Conservation (phyloP, 1,140 invertebrate species). For the Pomacea maculata region DNA sequence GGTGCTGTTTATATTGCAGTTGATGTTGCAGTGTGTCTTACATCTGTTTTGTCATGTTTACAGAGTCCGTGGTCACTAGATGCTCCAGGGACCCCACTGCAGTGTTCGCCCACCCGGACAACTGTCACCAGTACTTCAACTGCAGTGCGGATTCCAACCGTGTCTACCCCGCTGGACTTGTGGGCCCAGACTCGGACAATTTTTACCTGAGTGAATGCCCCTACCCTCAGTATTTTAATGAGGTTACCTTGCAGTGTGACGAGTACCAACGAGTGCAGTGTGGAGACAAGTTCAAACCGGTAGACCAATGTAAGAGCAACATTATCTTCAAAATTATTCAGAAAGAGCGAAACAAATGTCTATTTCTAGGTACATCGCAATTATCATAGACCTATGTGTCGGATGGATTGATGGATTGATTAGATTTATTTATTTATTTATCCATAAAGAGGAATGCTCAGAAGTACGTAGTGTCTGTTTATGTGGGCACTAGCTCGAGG, state of each 20-base stretch:
- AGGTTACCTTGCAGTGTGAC: constrained; percentile 33
- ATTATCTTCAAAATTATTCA: neutral
- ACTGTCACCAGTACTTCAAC: constrained; percentile 43
- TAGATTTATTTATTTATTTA: too few species aligned
- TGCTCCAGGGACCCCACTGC: neutral
- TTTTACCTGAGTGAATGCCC: constrained; percentile 37
- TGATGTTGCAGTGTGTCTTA: too few species aligned
- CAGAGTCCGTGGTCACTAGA: neutral
- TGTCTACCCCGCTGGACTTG: constrained; percentile 18
- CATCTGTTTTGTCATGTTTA: too few species aligned
- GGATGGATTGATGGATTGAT: too few species aligned
- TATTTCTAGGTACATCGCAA: too few species aligned
- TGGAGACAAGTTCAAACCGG: neutral
- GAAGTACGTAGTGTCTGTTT: too few species aligned
- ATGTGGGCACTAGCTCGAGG: too few species aligned
- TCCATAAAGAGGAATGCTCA: too few species aligned
- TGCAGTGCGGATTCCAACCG: constrained; percentile 24
- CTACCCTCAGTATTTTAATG: constrained; percentile 39
- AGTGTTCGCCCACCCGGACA: constrained; percentile 28
- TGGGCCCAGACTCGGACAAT: too few species aligned
- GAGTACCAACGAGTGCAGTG: constrained; percentile 35
- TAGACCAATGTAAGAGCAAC: neutral
- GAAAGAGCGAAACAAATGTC: too few species aligned
- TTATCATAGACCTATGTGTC: too few species aligned
- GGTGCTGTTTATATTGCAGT: too few species aligned